A percentile compares a stretch with the other conserved stretches of the same genome.
phyloP scores from a whole-genome alignment of 1,140 invertebrate genomes.

The Archivesica marissinica region DNA sequence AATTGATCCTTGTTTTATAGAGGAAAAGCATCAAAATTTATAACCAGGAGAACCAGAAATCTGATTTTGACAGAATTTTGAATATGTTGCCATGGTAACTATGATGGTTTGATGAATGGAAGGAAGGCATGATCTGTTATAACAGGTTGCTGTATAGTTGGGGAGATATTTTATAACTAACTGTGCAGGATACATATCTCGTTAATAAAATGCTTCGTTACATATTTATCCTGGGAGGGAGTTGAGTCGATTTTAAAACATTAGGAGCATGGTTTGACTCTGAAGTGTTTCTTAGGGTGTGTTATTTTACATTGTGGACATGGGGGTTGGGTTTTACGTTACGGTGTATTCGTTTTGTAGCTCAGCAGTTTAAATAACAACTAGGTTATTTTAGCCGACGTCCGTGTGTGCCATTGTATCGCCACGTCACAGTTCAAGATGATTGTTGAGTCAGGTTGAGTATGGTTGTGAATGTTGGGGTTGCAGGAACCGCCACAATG shows the following conservation, averaged over 20 bases:
- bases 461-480: too few species aligned
- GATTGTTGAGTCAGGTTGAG: too few species aligned
- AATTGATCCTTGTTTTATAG: too few species aligned
- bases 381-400: too few species aligned
- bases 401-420: too few species aligned
- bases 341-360: too few species aligned
- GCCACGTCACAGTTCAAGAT: too few species aligned
- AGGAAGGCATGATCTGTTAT: neutral
- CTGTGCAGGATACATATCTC: slow-evolving; percentile 1
- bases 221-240: neutral
- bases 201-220: neutral
- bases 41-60: neutral
- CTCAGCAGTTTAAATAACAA: too few species aligned
- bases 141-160: slow-evolving; percentile 30
- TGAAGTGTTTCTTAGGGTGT: neutral
- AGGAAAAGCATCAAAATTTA: too few species aligned
- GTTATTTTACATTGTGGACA: neutral
- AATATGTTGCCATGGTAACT: slow-evolving; percentile 56
- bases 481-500: too few species aligned
- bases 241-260: neutral
- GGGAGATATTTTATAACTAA: slow-evolving; percentile 10
- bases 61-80: slow-evolving; percentile 62
- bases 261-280: neutral
- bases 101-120: slow-evolving; percentile 46
- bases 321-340: too few species aligned